Evolutionary conservation across 35 echinoderm and acorn worm species (phyloP).

Genomic region (Acanthaster planci): DNA sequence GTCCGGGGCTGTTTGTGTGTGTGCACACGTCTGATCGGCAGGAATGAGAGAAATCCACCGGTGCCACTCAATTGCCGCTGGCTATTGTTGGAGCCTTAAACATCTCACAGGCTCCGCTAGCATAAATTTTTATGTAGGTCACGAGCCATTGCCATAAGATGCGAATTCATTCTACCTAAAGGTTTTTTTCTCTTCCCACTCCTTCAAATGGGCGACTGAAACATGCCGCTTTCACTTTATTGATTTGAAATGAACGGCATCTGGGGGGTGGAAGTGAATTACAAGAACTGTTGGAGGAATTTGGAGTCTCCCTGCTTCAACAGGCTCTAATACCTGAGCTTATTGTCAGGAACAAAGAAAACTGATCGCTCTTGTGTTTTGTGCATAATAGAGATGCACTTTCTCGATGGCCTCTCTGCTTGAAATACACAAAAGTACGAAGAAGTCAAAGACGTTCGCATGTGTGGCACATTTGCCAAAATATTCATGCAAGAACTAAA

Average conservation of each 20-base stretch:
- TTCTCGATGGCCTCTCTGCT: no score
- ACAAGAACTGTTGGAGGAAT: no score
- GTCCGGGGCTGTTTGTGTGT: background rate
- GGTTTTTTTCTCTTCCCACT: background rate
- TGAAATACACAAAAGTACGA: no score
- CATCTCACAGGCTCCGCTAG: background rate
- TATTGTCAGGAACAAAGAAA: no score
- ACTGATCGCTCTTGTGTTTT: no score
- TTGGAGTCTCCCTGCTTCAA: no score
- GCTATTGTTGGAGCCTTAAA: slow-evolving; percentile 12
- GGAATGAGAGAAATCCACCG: slow-evolving; percentile 6
- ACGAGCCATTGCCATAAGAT: slow-evolving; percentile 1
- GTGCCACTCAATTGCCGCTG: background rate
- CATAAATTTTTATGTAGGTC: slow-evolving; percentile 6
- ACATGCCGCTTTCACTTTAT: background rate
- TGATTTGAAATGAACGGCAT: background rate
- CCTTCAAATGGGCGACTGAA: background rate
- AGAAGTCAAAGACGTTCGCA: no score
- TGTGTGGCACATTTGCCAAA: no score
- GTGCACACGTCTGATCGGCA: background rate
- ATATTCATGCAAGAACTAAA: no score
- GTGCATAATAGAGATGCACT: no score
- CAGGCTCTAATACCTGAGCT: no score
- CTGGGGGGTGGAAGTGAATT: background rate
- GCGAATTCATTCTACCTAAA: slow-evolving; percentile 9